Conservation (phyloP, 2,797 vertebrate species). For the Parotocinclus haroldoi region DNA sequence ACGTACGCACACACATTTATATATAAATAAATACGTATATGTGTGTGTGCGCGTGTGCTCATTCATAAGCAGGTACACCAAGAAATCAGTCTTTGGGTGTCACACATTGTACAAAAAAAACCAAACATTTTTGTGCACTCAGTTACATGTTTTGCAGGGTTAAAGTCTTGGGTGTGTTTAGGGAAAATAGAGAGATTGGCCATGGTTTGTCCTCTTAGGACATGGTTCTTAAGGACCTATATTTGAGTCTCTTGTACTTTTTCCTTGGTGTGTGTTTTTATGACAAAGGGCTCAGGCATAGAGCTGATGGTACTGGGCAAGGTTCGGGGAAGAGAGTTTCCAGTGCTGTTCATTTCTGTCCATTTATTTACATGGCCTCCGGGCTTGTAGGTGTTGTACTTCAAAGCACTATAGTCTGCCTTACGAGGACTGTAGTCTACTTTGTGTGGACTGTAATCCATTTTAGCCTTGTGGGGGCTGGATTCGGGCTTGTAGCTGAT, state of each 20-base stretch:
- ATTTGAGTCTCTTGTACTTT: constrained; percentile 99
- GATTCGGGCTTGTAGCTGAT: constrained; percentile 60
- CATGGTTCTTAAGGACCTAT: constrained; percentile 64
- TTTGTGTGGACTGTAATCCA: constrained; percentile 72
- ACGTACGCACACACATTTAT: no score
- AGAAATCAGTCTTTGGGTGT: constrained; percentile 84
- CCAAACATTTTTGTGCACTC: constrained; percentile 91
- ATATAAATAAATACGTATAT: constrained; percentile 56
- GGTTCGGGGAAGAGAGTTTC: constrained; percentile 91
- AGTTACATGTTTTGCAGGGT: constrained; percentile 83
- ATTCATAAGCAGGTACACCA: constrained; percentile 92
- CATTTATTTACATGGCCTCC: constrained; percentile 86
- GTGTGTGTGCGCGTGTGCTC: constrained; percentile 38
- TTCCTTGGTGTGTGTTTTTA: constrained; percentile 96
- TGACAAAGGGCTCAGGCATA: constrained; percentile 85
- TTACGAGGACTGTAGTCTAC: constrained; percentile 67
- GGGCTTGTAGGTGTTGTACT: constrained; percentile 91
- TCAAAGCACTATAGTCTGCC: constrained; percentile 68
- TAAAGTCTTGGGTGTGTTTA: constrained; percentile 45
- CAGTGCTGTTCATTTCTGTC: constrained; percentile 89
- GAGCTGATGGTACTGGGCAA: constrained; percentile 80
- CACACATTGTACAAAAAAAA: constrained; percentile 94
- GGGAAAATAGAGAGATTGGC: constrained; percentile 26
- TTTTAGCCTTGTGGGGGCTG: constrained; percentile 64
- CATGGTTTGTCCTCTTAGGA: constrained; percentile 2